A percentile compares a stretch with the other conserved stretches of the same genome.
Evolutionary conservation across 2,113 vertebrate genomes (phyloP).

Genomic region (Electrona antarctica): DNA sequence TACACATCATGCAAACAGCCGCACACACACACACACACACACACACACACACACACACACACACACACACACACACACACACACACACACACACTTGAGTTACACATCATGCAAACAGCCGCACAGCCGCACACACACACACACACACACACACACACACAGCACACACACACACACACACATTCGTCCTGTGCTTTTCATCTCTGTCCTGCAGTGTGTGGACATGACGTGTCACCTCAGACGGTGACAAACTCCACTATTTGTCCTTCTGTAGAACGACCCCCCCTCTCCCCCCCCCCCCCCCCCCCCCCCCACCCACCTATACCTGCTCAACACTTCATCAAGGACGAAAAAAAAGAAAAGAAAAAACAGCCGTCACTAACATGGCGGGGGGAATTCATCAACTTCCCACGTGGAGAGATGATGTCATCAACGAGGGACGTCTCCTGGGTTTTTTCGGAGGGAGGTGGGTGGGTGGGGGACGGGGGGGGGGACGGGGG

Average conservation of each 20-base stretch:
- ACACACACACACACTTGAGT: constrained; percentile 24
- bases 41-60: constrained; percentile 23
- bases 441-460: constrained; percentile 35
- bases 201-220: constrained; percentile 66
- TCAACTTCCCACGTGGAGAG: constrained; percentile 70
- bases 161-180: constrained; percentile 27
- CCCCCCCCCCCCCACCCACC: constrained; percentile 29
- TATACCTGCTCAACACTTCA: constrained; percentile 70
- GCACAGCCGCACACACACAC: constrained; percentile 28
- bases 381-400: constrained; percentile 67
- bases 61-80: constrained; percentile 30
- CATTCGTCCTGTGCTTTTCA: constrained; percentile 54
- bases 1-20: no score
- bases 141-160: constrained; percentile 28
- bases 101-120: constrained; percentile 18
- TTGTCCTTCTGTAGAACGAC: constrained; percentile 66
- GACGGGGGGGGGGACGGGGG: no score
- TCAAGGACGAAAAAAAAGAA: constrained; percentile 31
- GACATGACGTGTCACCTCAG: constrained; percentile 62
- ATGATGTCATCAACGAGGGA: constrained; percentile 74
- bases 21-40: constrained; percentile 28
- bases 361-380: constrained; percentile 42
- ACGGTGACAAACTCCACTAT: constrained; percentile 71
- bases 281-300: constrained; percentile 25
- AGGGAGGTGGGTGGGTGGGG: no score